Conservation (phyloP, 2,113 vertebrate species). For the Pelodiscus sinensis region DNA sequence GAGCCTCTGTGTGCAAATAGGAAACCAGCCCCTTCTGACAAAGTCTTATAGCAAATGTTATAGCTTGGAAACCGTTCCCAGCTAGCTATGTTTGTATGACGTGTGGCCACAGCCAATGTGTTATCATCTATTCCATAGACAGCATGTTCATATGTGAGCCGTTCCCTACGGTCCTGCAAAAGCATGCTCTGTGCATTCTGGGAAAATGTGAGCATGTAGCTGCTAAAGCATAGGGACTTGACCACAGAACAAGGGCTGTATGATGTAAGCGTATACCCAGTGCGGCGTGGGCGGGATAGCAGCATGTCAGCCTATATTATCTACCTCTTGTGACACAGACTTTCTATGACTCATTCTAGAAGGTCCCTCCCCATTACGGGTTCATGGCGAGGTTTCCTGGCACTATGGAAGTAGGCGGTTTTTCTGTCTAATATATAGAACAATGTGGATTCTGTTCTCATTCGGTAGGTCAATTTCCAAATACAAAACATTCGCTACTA, state of each 20-base stretch:
- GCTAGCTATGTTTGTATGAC: background rate
- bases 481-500: conserved; percentile 26
- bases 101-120: conserved; percentile 27
- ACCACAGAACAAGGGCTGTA: background rate
- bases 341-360: background rate
- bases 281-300: background rate
- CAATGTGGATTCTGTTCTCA: conserved; percentile 64
- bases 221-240: background rate
- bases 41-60: no score
- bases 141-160: conserved; percentile 15
- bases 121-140: conserved; percentile 2
- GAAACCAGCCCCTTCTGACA: conserved; percentile 37
- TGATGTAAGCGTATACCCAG: background rate
- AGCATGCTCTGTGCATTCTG: background rate
- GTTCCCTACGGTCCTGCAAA: conserved; percentile 30
- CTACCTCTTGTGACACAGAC: background rate
- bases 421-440: conserved; percentile 22
- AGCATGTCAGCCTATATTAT: background rate
- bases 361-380: background rate
- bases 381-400: conserved; percentile 4
- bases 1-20: conserved; percentile 31
- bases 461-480: conserved; percentile 49
- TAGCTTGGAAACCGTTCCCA: no score
- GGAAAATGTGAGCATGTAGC: background rate
- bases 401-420: background rate